phyloP scores from a whole-genome alignment of 2,797 vertebrate species.

The Parauchenoglanis punctatus region DNA sequence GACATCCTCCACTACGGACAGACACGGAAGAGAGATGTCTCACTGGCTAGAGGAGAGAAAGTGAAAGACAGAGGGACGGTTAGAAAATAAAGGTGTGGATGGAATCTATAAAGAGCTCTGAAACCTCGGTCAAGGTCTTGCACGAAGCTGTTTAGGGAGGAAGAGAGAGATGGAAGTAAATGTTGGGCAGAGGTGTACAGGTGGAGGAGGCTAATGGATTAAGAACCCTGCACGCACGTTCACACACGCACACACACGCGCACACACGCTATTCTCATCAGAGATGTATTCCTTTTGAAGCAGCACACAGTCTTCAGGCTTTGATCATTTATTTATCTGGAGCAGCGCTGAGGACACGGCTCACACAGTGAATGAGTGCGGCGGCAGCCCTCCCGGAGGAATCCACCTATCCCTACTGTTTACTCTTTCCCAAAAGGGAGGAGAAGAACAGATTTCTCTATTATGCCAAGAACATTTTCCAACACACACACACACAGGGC shows the following conservation, averaged over 20 bases:
- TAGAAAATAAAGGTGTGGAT: conserved; percentile 1
- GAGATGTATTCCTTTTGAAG: conserved; percentile 72
- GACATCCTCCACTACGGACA: conserved; percentile 78
- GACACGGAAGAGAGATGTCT: conserved; percentile 63
- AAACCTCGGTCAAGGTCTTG: not conserved
- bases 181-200: not conserved
- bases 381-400: not conserved
- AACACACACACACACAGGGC: conserved; percentile 34
- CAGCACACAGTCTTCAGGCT: conserved; percentile 62
- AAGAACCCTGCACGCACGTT: not conserved
- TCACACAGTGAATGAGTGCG: conserved; percentile 36
- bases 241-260: not conserved
- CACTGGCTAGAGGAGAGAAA: conserved; percentile 51
- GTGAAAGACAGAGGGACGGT: conserved; percentile 48
- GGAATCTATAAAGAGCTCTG: not conserved
- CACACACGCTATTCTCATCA: conserved; percentile 12
- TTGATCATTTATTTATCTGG: conserved; percentile 80
- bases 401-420: not conserved
- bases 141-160: not conserved
- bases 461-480: not conserved
- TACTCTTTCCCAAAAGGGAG: not conserved
- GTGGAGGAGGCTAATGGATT: not conserved
- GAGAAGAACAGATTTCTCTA: not conserved
- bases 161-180: not conserved
- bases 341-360: conserved; percentile 60